phyloP scores from a whole-genome alignment of 2,113 vertebrate species.

The Synodontis membranacea region DNA sequence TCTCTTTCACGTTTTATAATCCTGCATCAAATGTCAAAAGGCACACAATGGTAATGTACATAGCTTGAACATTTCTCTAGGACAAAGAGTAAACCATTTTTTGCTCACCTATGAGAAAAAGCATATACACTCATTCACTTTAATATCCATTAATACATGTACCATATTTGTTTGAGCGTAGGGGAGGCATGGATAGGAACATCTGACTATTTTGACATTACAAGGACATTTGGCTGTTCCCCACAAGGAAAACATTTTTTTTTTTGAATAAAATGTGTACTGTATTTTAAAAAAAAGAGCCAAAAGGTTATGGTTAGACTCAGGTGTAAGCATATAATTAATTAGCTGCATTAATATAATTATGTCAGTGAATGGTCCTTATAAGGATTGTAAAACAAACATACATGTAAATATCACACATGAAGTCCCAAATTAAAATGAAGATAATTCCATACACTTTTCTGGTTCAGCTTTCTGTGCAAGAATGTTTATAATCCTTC shows the following conservation, averaged over 20 bases:
- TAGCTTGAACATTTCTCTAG: not conserved
- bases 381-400: not conserved
- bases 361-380: not conserved
- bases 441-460: constrained; percentile 20
- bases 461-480: constrained; percentile 12
- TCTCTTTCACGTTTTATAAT: constrained; percentile 27
- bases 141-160: not conserved
- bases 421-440: constrained; percentile 14
- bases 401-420: constrained; percentile 1
- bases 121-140: not conserved
- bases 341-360: constrained; percentile 2
- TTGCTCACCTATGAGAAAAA: not conserved
- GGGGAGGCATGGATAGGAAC: not conserved
- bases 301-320: too few relatives aligned
- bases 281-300: too few relatives aligned
- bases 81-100: not conserved
- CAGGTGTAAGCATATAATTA: not conserved
- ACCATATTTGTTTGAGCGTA: not conserved
- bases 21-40: constrained; percentile 44
- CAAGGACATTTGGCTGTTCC: not conserved
- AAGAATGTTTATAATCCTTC: constrained; percentile 34
- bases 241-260: not conserved
- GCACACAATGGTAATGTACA: constrained; percentile 31
- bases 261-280: too few relatives aligned
- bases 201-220: not conserved